phyloP scores from a whole-genome alignment of 2,888 invertebrate genomes.

The Pantelozetes paolii region DNA sequence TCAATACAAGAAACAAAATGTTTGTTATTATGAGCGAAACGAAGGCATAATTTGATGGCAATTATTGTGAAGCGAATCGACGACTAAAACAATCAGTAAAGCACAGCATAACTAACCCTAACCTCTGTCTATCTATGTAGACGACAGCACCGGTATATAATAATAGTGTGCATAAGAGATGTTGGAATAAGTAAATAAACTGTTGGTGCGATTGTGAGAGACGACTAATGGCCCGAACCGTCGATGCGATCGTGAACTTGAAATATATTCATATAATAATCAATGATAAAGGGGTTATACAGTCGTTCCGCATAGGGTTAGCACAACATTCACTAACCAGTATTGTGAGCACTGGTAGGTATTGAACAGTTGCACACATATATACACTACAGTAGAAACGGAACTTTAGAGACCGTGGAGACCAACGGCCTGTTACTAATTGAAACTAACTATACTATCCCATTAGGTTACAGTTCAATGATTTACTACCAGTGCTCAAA shows the following conservation, averaged over 20 bases:
- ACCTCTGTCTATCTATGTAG: neutral
- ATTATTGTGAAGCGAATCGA: neutral
- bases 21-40: neutral
- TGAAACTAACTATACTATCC: constrained; percentile 19
- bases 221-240: neutral
- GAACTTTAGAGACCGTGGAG: constrained; percentile 13
- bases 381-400: no score
- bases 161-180: neutral
- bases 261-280: constrained; percentile 24
- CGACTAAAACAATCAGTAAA: neutral
- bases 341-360: neutral
- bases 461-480: constrained; percentile 12
- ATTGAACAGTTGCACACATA: no score
- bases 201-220: neutral
- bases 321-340: neutral
- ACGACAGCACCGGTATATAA: neutral
- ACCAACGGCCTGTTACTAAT: constrained; percentile 24
- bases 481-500: neutral
- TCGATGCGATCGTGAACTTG: constrained; percentile 25
- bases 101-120: neutral
- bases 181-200: neutral
- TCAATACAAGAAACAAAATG: neutral
- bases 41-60: neutral
- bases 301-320: neutral
- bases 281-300: constrained; percentile 7